These are phyloP conservation scores for Dendrolimus pini DNA, from an alignment of 2,888 invertebrate genomes.

Conservation along the genomic window DNA sequence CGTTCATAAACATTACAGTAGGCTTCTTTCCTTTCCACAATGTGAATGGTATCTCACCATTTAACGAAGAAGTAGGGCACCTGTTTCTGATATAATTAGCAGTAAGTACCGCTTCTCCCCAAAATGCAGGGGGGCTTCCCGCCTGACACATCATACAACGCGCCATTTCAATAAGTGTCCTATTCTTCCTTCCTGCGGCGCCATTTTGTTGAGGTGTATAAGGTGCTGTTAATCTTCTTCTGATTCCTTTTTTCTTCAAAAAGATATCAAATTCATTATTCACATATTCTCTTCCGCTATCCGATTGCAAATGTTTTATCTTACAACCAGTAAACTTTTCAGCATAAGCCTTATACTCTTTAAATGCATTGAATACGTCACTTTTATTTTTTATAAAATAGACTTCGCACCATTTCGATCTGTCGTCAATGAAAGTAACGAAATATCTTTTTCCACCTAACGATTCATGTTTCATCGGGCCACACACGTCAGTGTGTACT, in stretches of 20 bases:
- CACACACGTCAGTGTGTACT: too few relatives aligned
- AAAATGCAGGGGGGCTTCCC: conserved; percentile 7
- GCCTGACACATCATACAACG: conserved; percentile 13
- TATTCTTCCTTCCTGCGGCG: not conserved
- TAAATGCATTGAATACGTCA: not conserved
- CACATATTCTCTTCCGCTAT: not conserved
- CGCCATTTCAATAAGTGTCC: conserved; percentile 10
- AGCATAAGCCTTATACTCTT: not conserved
- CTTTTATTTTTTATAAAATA: conserved; percentile 8
- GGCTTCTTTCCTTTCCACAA: conserved; percentile 11
- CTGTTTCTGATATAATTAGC: too few relatives aligned
- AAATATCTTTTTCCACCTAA: conserved; percentile 10
- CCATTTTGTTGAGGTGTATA: too few relatives aligned
- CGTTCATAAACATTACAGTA: conserved; percentile 11
- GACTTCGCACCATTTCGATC: conserved; percentile 9
- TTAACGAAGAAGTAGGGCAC: too few relatives aligned
- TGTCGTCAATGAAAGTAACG: conserved; percentile 12
- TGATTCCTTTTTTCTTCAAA: too few relatives aligned
- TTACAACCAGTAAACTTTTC: not conserved
- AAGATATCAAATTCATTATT: not conserved
- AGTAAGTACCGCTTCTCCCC: conserved; percentile 7
- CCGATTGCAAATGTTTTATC: too few relatives aligned
- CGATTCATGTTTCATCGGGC: conserved; percentile 1
- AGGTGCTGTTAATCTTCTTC: too few relatives aligned
- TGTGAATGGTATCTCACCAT: conserved; percentile 8